Conservation (phyloP, 2,797 vertebrate genomes). For the Pseudotriccus pelzelni region DNA sequence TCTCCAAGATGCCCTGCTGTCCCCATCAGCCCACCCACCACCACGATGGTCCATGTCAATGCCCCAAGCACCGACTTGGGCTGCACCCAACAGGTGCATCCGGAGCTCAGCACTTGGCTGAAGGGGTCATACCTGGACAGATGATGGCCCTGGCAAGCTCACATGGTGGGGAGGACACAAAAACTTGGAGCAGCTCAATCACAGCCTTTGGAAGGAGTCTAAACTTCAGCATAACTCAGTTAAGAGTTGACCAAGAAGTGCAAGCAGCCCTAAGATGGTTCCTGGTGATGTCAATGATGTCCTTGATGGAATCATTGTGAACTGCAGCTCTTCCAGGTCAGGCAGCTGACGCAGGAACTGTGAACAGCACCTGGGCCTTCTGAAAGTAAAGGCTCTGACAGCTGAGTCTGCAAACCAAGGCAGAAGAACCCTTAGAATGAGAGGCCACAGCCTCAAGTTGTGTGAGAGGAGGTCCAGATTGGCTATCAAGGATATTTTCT, state of each 20-base stretch:
- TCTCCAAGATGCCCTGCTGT: not conserved
- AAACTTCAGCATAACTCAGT: fast-evolving
- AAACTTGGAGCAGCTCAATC: not conserved
- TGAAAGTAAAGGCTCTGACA: not conserved
- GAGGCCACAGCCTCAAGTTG: not conserved
- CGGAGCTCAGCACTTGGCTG: not conserved
- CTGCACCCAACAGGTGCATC: not conserved
- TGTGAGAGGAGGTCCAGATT: not conserved
- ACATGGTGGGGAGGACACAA: fast-evolving
- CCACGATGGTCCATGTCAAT: fast-evolving
- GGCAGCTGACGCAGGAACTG: not conserved
- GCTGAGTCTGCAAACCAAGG: not conserved
- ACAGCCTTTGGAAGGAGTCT: not conserved
- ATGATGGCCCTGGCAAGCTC: not conserved
- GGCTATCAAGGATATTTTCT: not conserved
- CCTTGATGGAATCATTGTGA: not conserved
- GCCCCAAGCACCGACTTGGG: fast-evolving
- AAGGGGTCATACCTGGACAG: not conserved
- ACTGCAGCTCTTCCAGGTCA: not conserved
- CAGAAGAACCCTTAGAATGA: not conserved
- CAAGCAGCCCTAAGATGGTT: not conserved
- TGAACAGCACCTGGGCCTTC: not conserved
- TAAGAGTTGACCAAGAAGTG: not conserved
- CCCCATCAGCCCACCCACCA: not conserved
- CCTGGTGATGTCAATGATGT: not conserved